Conservation (phyloP, 2,113 vertebrate species). For the Chaenogobius annularis region DNA sequence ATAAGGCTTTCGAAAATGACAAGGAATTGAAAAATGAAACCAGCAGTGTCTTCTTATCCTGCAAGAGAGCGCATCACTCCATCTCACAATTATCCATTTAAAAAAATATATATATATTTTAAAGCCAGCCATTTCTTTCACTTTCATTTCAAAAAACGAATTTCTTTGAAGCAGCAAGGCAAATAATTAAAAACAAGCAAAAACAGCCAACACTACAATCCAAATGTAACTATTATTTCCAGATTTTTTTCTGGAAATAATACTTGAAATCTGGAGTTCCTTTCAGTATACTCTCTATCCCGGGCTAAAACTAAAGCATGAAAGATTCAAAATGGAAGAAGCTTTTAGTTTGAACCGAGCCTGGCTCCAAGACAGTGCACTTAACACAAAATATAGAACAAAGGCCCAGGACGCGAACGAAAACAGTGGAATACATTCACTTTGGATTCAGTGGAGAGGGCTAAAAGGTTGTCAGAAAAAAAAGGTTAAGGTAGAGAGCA, state of each 20-base stretch:
- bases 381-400: conserved; percentile 26
- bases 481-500: neutral
- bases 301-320: conserved; percentile 44
- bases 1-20: no score
- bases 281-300: conserved; percentile 29
- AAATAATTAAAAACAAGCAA: neutral
- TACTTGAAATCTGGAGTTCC: conserved; percentile 9
- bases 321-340: conserved; percentile 63
- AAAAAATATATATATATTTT: no score
- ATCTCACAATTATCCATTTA: no score
- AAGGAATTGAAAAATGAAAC: no score
- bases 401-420: neutral
- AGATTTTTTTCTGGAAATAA: neutral
- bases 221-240: neutral
- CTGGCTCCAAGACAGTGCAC: conserved; percentile 15
- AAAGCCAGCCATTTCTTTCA: neutral
- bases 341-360: conserved; percentile 62
- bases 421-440: conserved; percentile 2
- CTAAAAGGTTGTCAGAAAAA: neutral
- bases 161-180: neutral
- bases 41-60: no score
- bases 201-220: neutral
- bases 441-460: neutral
- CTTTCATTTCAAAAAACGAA: neutral
- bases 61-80: no score